phyloP scores from a whole-genome alignment of 2,113 vertebrate species.

The Cygnus atratus region DNA sequence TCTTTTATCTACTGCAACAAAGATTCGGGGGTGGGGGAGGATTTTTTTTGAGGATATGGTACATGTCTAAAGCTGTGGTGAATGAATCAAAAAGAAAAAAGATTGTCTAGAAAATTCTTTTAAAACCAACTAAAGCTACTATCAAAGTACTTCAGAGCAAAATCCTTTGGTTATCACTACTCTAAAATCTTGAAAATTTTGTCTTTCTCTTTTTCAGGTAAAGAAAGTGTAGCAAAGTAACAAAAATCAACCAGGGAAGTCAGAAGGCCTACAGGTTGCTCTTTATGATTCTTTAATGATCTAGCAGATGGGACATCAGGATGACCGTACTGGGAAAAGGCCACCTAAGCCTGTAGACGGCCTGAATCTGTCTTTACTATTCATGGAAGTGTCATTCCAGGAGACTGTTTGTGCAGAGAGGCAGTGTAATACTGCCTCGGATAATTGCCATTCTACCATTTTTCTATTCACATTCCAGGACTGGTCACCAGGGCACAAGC shows the following conservation, averaged over 20 bases:
- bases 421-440: neutral
- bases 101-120: neutral
- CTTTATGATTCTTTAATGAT: neutral
- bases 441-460: conserved; percentile 8
- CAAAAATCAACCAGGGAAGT: neutral
- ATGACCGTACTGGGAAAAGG: neutral
- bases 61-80: neutral
- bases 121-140: neutral
- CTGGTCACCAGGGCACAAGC: neutral
- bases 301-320: neutral
- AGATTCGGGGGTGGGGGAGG: neutral
- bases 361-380: neutral
- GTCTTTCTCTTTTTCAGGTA: neutral
- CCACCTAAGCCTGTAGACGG: neutral
- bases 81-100: neutral
- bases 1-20: neutral
- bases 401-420: neutral
- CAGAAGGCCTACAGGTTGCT: neutral
- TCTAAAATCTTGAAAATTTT: neutral
- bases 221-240: neutral
- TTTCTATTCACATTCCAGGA: neutral
- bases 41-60: neutral
- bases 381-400: neutral
- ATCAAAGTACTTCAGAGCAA: neutral
- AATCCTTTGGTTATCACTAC: neutral